Conservation (phyloP, 2,888 invertebrate species). For the Ochropacha duplaris region DNA sequence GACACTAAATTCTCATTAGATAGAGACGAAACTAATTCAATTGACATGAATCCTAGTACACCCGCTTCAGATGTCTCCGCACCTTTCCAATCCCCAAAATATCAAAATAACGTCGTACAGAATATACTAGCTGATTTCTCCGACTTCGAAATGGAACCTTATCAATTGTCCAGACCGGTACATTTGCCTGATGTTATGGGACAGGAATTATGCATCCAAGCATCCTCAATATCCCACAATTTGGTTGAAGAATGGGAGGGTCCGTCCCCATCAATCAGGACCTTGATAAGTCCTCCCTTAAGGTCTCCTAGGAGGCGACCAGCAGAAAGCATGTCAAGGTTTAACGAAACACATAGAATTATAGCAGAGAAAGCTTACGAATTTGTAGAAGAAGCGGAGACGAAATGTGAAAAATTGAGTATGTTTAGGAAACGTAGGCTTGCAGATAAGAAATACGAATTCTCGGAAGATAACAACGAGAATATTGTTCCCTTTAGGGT, state of each 20-base stretch:
- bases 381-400: conserved; percentile 91
- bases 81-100: conserved; percentile 76
- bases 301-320: conserved; percentile 73
- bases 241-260: conserved; percentile 81
- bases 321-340: conserved; percentile 78
- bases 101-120: conserved; percentile 82
- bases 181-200: conserved; percentile 74
- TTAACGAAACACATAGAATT: conserved; percentile 79
- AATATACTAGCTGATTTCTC: conserved; percentile 85
- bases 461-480: conserved; percentile 90
- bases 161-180: conserved; percentile 68
- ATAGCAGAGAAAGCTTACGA: conserved; percentile 91
- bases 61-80: conserved; percentile 69
- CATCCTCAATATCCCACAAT: conserved; percentile 72
- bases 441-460: conserved; percentile 96
- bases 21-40: conserved; percentile 61
- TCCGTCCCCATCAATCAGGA: conserved; percentile 73
- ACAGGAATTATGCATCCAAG: conserved; percentile 75
- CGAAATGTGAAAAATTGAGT: conserved; percentile 93
- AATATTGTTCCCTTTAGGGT: conserved; percentile 86
- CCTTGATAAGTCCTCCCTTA: conserved; percentile 74
- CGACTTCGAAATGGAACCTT: conserved; percentile 83
- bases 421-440: conserved; percentile 91
- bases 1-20: conserved; percentile 64
- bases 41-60: conserved; percentile 63